phyloP scores from a whole-genome alignment of 2,797 vertebrate species.

The Anabacerthia variegaticeps region DNA sequence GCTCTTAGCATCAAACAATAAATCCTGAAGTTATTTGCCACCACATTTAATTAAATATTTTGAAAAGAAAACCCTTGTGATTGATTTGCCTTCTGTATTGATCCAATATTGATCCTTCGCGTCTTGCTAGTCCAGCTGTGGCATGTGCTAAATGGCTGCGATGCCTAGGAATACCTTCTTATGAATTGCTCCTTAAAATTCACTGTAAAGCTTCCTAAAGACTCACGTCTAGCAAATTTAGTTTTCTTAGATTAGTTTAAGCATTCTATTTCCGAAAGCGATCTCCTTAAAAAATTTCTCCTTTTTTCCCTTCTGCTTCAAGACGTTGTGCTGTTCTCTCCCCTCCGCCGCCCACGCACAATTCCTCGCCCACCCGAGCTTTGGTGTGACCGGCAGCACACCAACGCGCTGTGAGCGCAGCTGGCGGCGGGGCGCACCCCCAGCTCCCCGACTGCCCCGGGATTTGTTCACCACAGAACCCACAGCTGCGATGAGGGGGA shows the following conservation, averaged over 20 bases:
- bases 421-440: not conserved
- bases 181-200: slow-evolving; percentile 73
- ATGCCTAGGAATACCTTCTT: slow-evolving; percentile 80
- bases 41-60: slow-evolving; percentile 95
- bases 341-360: not conserved
- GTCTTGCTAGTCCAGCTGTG: slow-evolving; percentile 85
- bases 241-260: not conserved
- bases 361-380: not conserved
- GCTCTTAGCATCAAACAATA: slow-evolving; percentile 92
- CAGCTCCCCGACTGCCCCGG: not conserved
- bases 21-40: slow-evolving; percentile 91
- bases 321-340: not conserved
- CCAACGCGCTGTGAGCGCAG: not conserved
- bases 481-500: not conserved
- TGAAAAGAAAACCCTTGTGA: slow-evolving; percentile 89
- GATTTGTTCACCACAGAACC: not conserved
- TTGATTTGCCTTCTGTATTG: slow-evolving; percentile 88
- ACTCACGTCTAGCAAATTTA: slow-evolving; percentile 4
- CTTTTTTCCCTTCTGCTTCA: not conserved
- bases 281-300: not conserved
- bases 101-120: slow-evolving; percentile 85
- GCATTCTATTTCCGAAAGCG: not conserved
- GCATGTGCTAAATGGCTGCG: slow-evolving; percentile 85
- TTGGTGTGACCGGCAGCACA: not conserved
- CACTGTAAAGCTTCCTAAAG: slow-evolving; percentile 16